Base-by-base conservation (phyloP, 2,888 invertebrate species). In the Cetonia aurata region DNA sequence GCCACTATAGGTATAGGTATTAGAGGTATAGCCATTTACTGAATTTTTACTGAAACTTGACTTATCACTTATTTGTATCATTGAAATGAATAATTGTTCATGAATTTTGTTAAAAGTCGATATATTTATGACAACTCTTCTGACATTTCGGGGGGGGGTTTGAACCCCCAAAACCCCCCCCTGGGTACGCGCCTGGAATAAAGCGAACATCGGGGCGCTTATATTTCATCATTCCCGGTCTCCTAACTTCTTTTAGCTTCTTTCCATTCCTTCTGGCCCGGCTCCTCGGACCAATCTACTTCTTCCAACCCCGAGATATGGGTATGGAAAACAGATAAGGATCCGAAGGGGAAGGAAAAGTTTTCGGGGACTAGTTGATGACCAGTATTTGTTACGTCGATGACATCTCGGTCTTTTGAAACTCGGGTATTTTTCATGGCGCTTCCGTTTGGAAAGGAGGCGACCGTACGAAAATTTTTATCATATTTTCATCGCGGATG, bases 331-430 rank as follows among this genome's bases (percentile, higher is more conserved):
- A 65, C 69, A 67, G 73, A 72, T 72, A 73, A 69, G 73, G 60
- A 66, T 67, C 69, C 69, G 62, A 65, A 50, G 37, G 50, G 25
- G 52, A 41, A 41, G 52, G 50, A 41, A 62, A 65, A 67, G 37
- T 60, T 71, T 65, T 37, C 1, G 17, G 62, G 50, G 52, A 50
- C 62, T 42, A 70, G 71, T 69, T 74, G 74, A 72, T 72, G 67
- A 41, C 70, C 60, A 60, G 67, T 71, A 72, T 74, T 74, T 74
- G 72, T 74, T 72, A 74, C 72, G 59, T 67, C 69, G 71, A 72
- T 72, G 70, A 65, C 66, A 69, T 70, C 71, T 74, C 57, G 62
- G 59, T 70, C 71, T 67, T 71, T 74, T 74, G 67, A 72, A 72
- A 71, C 59, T 73, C 62, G 67, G 65, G 37, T 68, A 72, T 72